phyloP scores from a whole-genome alignment of 2,797 vertebrate species.

The Poecilia gillii region DNA sequence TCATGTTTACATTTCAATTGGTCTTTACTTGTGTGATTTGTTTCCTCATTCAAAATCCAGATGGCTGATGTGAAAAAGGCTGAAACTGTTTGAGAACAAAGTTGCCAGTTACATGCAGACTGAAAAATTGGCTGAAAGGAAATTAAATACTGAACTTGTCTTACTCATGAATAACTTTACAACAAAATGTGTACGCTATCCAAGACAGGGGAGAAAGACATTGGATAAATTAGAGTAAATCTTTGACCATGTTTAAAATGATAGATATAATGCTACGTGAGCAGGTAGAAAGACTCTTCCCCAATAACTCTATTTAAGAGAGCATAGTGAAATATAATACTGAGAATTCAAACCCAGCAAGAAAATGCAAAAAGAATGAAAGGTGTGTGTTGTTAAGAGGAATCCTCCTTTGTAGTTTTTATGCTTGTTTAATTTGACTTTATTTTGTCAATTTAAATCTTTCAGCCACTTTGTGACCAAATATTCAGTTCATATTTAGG shows the following conservation, averaged over 20 bases:
- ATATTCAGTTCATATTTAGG: too few species aligned
- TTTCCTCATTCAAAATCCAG: neutral
- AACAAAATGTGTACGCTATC: neutral
- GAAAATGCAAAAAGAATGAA: neutral
- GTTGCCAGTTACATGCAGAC: neutral
- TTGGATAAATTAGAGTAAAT: neutral
- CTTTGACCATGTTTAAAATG: neutral
- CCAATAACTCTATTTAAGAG: neutral
- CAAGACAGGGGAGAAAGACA: neutral
- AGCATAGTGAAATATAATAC: neutral
- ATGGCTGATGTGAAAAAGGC: neutral
- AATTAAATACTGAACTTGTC: neutral
- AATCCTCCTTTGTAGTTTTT: too few species aligned
- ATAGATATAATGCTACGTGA: neutral
- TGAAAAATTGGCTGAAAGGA: neutral
- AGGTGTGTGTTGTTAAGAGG: too few species aligned
- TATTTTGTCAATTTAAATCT: too few species aligned
- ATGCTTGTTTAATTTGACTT: too few species aligned
- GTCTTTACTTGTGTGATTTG: neutral
- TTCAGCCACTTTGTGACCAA: too few species aligned
- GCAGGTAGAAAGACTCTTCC: neutral
- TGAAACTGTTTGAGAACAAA: neutral
- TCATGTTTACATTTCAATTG: neutral
- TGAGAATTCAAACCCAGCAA: neutral
- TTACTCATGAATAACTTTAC: neutral